These are phyloP conservation scores for Clostera curtula DNA, from an alignment of 2,888 invertebrate species.

Conservation along the genomic window DNA sequence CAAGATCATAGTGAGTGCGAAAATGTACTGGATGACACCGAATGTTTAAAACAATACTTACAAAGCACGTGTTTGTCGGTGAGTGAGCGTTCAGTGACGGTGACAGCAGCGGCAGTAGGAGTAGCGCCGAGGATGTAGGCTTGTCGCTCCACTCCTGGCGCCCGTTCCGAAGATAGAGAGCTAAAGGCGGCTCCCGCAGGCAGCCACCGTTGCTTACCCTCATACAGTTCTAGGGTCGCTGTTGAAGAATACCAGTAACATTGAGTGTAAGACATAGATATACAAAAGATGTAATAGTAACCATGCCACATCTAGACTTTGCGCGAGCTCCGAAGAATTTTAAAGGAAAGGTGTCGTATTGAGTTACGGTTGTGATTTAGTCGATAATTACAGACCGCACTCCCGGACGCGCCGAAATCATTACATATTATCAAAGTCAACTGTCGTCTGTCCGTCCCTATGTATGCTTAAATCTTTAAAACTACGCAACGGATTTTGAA, in stretches of 20 bases:
- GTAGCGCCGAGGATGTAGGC: conserved; percentile 89
- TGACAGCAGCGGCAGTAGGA: conserved; percentile 87
- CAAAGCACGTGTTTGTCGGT: conserved; percentile 87
- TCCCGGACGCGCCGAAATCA: too few species aligned
- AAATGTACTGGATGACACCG: not conserved
- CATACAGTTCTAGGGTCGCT: conserved; percentile 95
- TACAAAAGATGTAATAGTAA: too few species aligned
- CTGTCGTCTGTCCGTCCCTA: too few species aligned
- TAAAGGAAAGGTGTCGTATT: too few species aligned
- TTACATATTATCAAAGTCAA: too few species aligned
- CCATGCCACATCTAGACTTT: too few species aligned
- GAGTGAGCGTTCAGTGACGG: conserved; percentile 94
- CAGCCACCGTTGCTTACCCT: conserved; percentile 84
- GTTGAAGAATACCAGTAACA: conserved; percentile 1
- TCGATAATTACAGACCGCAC: too few species aligned
- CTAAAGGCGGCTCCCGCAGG: conserved; percentile 91
- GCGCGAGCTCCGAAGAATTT: too few species aligned
- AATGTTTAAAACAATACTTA: not conserved
- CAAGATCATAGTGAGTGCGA: not conserved
- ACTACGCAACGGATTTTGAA: too few species aligned
- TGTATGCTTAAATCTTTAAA: too few species aligned
- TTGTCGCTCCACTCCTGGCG: conserved; percentile 83
- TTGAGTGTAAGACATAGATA: too few species aligned
- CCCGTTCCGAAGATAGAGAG: conserved; percentile 83
- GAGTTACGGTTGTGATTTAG: too few species aligned